Percentiles rank a stretch among this genome's conserved stretches.
Conservation (phyloP, 2,113 vertebrate genomes). For the Ailurus styani region DNA sequence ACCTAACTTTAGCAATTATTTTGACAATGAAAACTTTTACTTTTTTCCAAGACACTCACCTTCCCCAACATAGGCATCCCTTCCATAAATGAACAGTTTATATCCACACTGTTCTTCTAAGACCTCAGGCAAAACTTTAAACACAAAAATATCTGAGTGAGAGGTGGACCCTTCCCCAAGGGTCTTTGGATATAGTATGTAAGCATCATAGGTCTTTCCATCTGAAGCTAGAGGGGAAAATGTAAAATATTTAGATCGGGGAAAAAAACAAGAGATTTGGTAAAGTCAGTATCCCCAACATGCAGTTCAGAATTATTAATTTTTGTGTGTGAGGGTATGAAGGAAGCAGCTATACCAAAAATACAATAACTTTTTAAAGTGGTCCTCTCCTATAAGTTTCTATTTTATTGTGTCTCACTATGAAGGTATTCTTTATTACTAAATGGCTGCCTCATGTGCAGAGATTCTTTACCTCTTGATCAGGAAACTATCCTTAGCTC, state of each 20-base stretch:
- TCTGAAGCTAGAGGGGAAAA: constrained; percentile 83
- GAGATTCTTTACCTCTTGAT: not conserved
- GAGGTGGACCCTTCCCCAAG: constrained; percentile 61
- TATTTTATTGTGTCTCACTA: not conserved
- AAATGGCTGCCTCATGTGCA: not conserved
- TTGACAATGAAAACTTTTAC: not conserved
- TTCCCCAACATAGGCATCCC: constrained; percentile 89
- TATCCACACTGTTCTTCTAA: constrained; percentile 91
- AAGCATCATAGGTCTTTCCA: constrained; percentile 93
- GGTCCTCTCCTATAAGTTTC: not conserved
- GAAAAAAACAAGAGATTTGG: not conserved
- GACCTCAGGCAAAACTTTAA: constrained; percentile 88
- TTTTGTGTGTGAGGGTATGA: not conserved
- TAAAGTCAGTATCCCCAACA: not conserved
- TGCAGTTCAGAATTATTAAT: not conserved
- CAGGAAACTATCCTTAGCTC: not conserved
- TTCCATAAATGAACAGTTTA: constrained; percentile 90
- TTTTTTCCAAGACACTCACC: constrained; percentile 77
- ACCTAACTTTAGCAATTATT: not conserved
- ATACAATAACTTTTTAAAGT: not conserved
- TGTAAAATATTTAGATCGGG: not conserved
- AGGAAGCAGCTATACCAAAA: not conserved
- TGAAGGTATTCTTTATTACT: not conserved
- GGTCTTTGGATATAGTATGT: constrained; percentile 88
- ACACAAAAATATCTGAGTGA: constrained; percentile 82